phyloP scores from a whole-genome alignment of 2,797 vertebrate genomes.

The Cuniculus paca region DNA sequence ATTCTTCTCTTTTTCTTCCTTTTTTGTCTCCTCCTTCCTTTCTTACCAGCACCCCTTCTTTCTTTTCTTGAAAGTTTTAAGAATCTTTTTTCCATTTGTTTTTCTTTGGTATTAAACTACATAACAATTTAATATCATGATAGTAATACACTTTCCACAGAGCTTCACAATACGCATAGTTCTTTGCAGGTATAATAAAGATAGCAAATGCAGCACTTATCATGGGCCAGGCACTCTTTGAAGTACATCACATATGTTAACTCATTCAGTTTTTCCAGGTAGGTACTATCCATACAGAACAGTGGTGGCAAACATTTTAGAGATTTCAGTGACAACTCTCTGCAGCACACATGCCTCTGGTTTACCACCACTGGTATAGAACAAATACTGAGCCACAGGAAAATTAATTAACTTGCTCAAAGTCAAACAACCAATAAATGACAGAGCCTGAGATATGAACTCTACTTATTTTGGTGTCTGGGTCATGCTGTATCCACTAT shows the following conservation, averaged over 20 bases:
- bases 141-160: neutral
- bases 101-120: neutral
- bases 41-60: neutral
- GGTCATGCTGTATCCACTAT: neutral
- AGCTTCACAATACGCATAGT: neutral
- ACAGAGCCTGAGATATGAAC: neutral
- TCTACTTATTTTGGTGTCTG: neutral
- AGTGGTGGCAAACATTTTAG: neutral
- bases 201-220: neutral
- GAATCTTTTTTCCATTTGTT: neutral
- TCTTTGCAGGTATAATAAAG: neutral
- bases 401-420: neutral
- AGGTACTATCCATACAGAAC: neutral
- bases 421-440: neutral
- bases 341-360: neutral
- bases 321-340: neutral
- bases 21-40: neutral
- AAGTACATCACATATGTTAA: neutral
- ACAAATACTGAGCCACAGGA: neutral
- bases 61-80: neutral
- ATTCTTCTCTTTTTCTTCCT: neutral
- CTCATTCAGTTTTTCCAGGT: neutral
- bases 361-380: neutral
- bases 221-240: neutral
- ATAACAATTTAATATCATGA: neutral